Base-by-base conservation (phyloP, 2,113 vertebrate species). In the Falcunculus frontatus region DNA sequence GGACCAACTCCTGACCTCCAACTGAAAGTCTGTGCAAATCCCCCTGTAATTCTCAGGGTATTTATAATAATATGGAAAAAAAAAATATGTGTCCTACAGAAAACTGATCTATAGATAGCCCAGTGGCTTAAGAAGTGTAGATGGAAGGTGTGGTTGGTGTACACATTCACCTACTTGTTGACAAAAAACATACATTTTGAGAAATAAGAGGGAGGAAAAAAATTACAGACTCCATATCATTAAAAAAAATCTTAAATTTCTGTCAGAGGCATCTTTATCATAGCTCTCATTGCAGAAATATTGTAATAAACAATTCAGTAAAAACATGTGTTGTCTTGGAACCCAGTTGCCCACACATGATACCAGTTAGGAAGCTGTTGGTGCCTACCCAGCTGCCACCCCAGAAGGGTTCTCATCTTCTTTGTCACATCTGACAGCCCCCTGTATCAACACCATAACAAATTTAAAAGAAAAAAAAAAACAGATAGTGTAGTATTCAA, bases 291-390 rank as follows among this genome's bases (percentile, higher is more conserved):
- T 53, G 15, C 20, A 84, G 67, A 87, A 69, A 35, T 11, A 59
- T 6, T 52, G 17, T 25, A 68, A 72, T 35, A 50, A 84, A 52
- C 16, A 50, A 21, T 35, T 64, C 22, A 19, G 14, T 83, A 70
- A 55, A 62, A 73, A 9, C 2, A 13, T 9, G 8, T 21, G 10
- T 72, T 75, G 30, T 9, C 10, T 63, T 81, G 22, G 57, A 53
- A 70, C 19, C 70, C 17, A 22, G 37, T 22, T 77, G 32, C 35
- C 37, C 0, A 0, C 20, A 23, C 1, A 0, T 33, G 23, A 19
- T 49, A 29, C 41, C 25, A 41, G 13, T 44, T 27, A 27, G 33
- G 32, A 42, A 60, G 44, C 5, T 77, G 32, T 60, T 64, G n/a
- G 46, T 64, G 19, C 18, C 53, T 30, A 14, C 13, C 10, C 60